These are phyloP conservation scores for Channa argus DNA, from an alignment of 2,113 vertebrate genomes.

Conservation along the genomic window DNA sequence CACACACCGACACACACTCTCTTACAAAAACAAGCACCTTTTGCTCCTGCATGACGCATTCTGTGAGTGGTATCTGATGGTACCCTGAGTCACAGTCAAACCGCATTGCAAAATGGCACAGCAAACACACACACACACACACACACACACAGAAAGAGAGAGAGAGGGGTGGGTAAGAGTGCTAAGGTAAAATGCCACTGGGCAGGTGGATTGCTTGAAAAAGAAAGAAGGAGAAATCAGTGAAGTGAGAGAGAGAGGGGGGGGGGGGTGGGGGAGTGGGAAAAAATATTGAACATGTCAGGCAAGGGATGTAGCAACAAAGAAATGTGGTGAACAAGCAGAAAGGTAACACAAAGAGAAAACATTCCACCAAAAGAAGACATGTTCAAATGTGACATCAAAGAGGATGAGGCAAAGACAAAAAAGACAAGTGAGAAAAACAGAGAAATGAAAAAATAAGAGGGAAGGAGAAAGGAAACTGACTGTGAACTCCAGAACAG, in stretches of 20 bases:
- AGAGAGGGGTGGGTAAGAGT: constrained; percentile 14
- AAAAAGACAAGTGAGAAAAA: not conserved
- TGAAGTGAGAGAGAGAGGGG: constrained; percentile 24
- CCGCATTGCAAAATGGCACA: constrained; percentile 71
- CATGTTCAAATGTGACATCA: constrained; percentile 11
- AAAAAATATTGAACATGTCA: constrained; percentile 56
- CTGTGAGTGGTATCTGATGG: constrained; percentile 74
- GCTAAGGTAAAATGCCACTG: constrained; percentile 61
- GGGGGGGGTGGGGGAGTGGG: not conserved
- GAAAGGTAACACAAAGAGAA: constrained; percentile 37
- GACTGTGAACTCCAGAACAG: constrained; percentile 1
- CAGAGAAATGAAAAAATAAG: not conserved
- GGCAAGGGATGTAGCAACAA: constrained; percentile 52
- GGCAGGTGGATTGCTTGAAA: constrained; percentile 63
- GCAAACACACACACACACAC: constrained; percentile 47
- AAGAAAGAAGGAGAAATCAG: constrained; percentile 42
- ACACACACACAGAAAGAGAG: constrained; percentile 9
- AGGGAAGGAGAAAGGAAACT: not conserved
- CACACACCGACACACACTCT: constrained; percentile 19
- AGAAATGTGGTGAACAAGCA: constrained; percentile 51
- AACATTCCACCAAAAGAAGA: not conserved
- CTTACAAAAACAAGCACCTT: constrained; percentile 68
- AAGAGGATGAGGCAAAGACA: not conserved
- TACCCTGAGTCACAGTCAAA: constrained; percentile 74
- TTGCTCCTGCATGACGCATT: constrained; percentile 75